Evolutionary conservation across 2,797 vertebrate genomes (phyloP).

Genomic region (Pyrocephalus nanus): DNA sequence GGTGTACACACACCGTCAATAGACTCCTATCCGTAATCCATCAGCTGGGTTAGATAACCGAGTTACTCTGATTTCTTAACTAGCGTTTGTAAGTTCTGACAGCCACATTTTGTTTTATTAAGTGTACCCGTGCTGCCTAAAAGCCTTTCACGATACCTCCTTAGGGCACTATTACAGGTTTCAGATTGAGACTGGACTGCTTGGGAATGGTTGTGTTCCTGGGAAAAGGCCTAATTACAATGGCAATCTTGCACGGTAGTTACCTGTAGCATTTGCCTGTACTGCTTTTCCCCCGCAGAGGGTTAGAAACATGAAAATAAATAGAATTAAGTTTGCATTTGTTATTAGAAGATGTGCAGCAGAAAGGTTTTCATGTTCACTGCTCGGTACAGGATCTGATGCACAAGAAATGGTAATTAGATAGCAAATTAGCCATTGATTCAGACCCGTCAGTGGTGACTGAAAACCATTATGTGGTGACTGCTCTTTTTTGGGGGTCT

Average conservation of each 20-base stretch:
- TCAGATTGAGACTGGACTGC: neutral
- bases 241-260: neutral
- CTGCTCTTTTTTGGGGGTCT: slow-evolving; percentile 4
- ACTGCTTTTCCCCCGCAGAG: neutral
- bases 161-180: neutral
- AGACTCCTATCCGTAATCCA: neutral
- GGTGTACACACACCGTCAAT: fast-evolving
- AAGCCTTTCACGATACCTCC: neutral
- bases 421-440: slow-evolving; percentile 50
- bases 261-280: neutral
- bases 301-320: neutral
- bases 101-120: slow-evolving; percentile 11
- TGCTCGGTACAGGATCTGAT: neutral
- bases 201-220: neutral
- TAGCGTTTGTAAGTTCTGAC: neutral
- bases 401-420: slow-evolving; percentile 23
- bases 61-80: slow-evolving; percentile 7
- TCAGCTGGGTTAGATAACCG: neutral
- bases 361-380: neutral
- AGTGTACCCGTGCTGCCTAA: neutral
- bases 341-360: neutral
- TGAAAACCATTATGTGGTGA: slow-evolving; percentile 37
- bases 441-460: neutral
- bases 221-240: slow-evolving; percentile 1
- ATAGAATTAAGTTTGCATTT: neutral